These are phyloP conservation scores for Seira musarum DNA, from an alignment of 2,888 invertebrate species.

Conservation along the genomic window DNA sequence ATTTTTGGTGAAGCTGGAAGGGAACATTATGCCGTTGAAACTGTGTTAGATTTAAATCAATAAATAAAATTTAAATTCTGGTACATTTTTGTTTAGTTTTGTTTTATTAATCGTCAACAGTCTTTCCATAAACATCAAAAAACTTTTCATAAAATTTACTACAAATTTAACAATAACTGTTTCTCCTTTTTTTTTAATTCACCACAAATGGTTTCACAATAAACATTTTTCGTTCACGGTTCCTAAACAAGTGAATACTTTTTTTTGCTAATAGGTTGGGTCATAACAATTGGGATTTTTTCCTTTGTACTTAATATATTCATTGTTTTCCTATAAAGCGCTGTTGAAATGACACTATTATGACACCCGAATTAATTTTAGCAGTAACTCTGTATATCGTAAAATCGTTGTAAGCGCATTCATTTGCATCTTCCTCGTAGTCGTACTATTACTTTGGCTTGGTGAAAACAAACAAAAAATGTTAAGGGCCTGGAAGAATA, in stretches of 20 bases:
- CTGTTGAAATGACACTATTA: too few relatives aligned
- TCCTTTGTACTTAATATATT: constrained; percentile 17
- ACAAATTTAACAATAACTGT: constrained; percentile 52
- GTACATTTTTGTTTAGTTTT: constrained; percentile 8
- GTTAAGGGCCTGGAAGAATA: background rate
- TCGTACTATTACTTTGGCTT: too few relatives aligned
- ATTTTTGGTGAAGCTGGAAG: background rate
- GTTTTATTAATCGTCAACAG: constrained; percentile 37
- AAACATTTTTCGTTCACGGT: background rate
- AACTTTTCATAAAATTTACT: constrained; percentile 50
- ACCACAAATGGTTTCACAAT: constrained; percentile 34
- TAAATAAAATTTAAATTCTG: background rate
- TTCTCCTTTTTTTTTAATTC: constrained; percentile 9
- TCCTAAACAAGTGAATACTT: background rate
- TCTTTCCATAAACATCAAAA: constrained; percentile 44
- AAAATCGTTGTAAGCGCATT: constrained; percentile 13
- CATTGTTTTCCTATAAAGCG: background rate
- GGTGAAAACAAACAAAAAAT: constrained; percentile 2
- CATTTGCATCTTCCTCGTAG: constrained; percentile 3
- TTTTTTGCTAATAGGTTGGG: background rate
- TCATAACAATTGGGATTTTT: constrained; percentile 15
- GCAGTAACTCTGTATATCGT: constrained; percentile 12
- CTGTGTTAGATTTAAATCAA: constrained; percentile 21
- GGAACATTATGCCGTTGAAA: constrained; percentile 18
- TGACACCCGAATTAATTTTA: background rate